Evolutionary conservation across 2,797 vertebrate species (phyloP).

Genomic region (Myioborus miniatus): DNA sequence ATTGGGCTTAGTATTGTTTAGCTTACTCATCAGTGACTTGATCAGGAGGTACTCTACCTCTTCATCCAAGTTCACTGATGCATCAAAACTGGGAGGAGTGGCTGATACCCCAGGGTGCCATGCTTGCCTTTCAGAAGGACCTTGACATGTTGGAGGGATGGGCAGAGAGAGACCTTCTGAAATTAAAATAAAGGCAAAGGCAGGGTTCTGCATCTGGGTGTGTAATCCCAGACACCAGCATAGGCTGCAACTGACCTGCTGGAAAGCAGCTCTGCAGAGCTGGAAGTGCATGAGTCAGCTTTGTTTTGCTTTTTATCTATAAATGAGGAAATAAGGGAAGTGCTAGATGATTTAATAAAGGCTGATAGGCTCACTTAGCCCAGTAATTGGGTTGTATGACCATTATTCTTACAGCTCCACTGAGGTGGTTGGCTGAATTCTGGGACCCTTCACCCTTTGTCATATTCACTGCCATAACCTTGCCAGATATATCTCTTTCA

Average conservation of each 20-base stretch:
- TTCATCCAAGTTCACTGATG: accelerated
- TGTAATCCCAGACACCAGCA: not conserved
- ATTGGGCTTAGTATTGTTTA: not conserved
- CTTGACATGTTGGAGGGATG: not conserved
- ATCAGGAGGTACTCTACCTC: not conserved
- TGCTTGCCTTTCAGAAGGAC: not conserved
- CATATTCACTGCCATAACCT: not conserved
- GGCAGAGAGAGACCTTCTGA: not conserved
- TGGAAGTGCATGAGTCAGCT: not conserved
- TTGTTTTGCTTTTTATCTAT: not conserved
- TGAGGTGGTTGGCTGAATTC: not conserved
- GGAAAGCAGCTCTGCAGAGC: not conserved
- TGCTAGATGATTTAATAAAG: not conserved
- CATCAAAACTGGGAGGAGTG: not conserved
- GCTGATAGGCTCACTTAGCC: not conserved
- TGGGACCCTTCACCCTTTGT: not conserved
- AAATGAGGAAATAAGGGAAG: not conserved
- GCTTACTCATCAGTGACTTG: not conserved
- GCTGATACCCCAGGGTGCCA: accelerated
- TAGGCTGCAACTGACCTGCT: not conserved
- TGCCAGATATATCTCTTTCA: not conserved
- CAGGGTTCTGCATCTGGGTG: not conserved
- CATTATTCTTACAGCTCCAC: not conserved
- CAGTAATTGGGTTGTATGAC: accelerated
- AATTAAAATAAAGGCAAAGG: not conserved